Conservation (phyloP, 2,113 vertebrate species). For the Phaethon lepturus region DNA sequence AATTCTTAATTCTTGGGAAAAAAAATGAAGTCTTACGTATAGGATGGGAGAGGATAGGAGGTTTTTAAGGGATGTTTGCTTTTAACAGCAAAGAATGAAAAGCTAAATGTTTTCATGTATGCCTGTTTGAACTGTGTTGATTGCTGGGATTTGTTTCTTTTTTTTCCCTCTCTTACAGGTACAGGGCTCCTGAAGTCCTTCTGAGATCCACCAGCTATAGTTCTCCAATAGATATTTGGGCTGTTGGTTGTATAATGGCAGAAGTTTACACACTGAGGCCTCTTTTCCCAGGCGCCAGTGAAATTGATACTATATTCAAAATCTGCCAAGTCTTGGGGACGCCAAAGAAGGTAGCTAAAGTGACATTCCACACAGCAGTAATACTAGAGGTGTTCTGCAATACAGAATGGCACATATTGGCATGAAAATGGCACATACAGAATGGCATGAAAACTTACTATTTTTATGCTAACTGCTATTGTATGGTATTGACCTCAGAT, state of each 20-base stretch:
- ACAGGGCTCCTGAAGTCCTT: constrained; percentile 85
- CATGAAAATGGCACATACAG: neutral
- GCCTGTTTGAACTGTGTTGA: neutral
- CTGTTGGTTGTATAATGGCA: constrained; percentile 87
- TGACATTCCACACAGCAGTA: neutral
- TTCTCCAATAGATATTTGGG: constrained; percentile 86
- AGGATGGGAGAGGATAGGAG: neutral
- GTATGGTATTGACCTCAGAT: neutral
- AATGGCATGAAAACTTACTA: neutral
- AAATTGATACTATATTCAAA: constrained; percentile 87
- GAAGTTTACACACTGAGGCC: constrained; percentile 84
- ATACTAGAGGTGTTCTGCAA: neutral
- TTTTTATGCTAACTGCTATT: neutral
- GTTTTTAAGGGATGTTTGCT: neutral
- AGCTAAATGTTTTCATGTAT: neutral
- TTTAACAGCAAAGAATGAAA: neutral
- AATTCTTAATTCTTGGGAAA: neutral
- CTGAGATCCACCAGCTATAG: constrained; percentile 83
- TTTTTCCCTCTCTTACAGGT: constrained; percentile 64
- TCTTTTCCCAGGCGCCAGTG: constrained; percentile 84
- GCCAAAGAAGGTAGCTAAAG: constrained; percentile 80
- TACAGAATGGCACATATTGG: neutral
- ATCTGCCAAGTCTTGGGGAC: constrained; percentile 86
- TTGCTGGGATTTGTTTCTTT: neutral
- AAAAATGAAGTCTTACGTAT: accelerated